These are phyloP conservation scores for Helostoma temminkii DNA, from an alignment of 2,797 vertebrate genomes.

Conservation along the genomic window DNA sequence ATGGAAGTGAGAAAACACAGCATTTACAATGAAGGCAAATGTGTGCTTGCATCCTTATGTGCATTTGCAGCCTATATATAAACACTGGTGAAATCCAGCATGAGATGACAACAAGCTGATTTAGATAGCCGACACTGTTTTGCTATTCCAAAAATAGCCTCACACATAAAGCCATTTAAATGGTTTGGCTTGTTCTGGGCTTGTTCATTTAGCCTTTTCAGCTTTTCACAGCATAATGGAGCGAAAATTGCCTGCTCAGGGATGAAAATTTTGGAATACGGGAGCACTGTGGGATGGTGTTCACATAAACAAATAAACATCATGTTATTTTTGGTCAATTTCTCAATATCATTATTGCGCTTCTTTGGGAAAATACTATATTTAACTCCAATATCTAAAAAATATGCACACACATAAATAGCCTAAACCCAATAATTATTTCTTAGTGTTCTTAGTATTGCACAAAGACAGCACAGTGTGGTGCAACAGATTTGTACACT, in stretches of 20 bases:
- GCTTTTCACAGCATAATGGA: conserved; percentile 68
- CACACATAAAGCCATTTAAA: conserved; percentile 62
- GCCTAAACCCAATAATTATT: not conserved
- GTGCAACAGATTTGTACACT: not conserved
- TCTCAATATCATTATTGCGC: conserved; percentile 33
- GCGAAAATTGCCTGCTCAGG: conserved; percentile 62
- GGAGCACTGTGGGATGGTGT: conserved; percentile 36
- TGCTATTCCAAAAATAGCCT: conserved; percentile 67
- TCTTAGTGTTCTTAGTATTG: too few relatives aligned
- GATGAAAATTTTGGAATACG: conserved; percentile 60
- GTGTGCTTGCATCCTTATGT: not conserved
- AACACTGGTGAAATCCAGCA: conserved; percentile 12
- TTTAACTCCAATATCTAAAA: conserved; percentile 6
- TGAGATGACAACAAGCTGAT: conserved; percentile 44
- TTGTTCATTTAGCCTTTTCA: conserved; percentile 66
- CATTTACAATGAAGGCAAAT: conserved; percentile 13
- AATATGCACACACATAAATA: conserved; percentile 6
- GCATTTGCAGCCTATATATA: conserved; percentile 30
- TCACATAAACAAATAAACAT: conserved; percentile 54
- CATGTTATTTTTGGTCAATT: conserved; percentile 43
- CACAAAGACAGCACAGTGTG: not conserved
- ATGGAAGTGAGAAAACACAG: not conserved
- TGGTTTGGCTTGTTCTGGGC: conserved; percentile 63
- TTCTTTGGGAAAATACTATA: conserved; percentile 30
- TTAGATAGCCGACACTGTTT: conserved; percentile 46